phyloP scores from a whole-genome alignment of 2,888 invertebrate species.

The Ophion ellenae region DNA sequence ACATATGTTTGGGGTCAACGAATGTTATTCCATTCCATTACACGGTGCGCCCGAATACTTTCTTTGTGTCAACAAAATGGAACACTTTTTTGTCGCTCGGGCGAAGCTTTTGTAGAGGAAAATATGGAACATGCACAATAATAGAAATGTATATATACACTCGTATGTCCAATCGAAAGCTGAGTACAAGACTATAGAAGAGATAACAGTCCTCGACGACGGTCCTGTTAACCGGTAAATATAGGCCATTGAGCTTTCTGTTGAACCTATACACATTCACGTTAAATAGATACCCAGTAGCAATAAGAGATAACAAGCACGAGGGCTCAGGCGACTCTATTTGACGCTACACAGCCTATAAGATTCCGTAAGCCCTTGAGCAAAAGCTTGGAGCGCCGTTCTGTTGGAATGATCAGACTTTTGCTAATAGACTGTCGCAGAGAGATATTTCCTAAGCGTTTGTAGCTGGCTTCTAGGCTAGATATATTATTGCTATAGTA shows the following conservation, averaged over 20 bases:
- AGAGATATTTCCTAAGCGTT: constrained; percentile 40
- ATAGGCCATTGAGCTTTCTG: constrained; percentile 5
- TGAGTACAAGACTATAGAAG: constrained; percentile 19
- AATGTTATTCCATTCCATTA: background rate
- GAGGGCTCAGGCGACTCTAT: constrained; percentile 45
- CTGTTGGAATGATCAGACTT: constrained; percentile 41
- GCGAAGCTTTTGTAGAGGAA: background rate
- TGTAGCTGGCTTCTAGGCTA: constrained; percentile 9
- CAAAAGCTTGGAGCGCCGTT: constrained; percentile 20
- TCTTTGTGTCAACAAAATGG: background rate
- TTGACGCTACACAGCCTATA: constrained; percentile 44
- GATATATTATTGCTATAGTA: background rate
- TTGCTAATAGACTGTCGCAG: constrained; percentile 43
- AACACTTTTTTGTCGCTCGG: background rate
- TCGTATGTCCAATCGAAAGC: constrained; percentile 33
- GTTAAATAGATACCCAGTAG: constrained; percentile 32
- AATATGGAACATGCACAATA: constrained; percentile 20
- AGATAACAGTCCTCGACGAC: constrained; percentile 39
- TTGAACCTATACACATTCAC: constrained; percentile 13
- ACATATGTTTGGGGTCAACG: background rate
- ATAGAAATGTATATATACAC: constrained; percentile 27
- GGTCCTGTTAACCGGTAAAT: constrained; percentile 32
- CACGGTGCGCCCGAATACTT: background rate
- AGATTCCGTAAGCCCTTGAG: constrained; percentile 40
- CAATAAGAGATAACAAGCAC: constrained; percentile 58